Evolutionary conservation across 2,113 vertebrate species (phyloP).

Genomic region (Abramis brama): DNA sequence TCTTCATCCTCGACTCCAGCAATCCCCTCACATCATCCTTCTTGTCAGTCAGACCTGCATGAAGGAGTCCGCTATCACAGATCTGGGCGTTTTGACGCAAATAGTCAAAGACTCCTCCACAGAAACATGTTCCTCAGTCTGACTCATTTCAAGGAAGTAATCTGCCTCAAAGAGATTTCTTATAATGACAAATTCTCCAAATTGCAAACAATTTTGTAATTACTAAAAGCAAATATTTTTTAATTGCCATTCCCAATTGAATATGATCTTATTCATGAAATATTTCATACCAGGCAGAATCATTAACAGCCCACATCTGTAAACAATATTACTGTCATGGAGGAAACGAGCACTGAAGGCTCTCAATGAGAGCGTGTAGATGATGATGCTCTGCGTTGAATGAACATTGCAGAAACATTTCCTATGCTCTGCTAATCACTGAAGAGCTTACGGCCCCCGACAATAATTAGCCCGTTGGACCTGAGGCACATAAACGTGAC

Average conservation of each 20-base stretch:
- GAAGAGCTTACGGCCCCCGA: slow-evolving; percentile 34
- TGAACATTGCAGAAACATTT: slow-evolving; percentile 1
- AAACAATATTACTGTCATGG: slow-evolving; percentile 5
- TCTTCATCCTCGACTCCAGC: background rate
- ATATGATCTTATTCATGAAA: background rate
- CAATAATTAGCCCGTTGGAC: slow-evolving; percentile 51
- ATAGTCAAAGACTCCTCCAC: background rate
- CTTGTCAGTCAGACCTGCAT: slow-evolving; percentile 13
- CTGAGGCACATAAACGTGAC: slow-evolving; percentile 38
- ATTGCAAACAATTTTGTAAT: background rate
- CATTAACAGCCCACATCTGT: background rate
- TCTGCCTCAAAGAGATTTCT: background rate
- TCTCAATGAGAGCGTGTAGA: background rate
- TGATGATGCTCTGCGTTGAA: background rate
- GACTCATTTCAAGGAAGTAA: slow-evolving; percentile 6
- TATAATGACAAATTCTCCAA: background rate
- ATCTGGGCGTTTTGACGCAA: background rate
- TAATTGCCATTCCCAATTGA: background rate
- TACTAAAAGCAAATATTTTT: background rate
- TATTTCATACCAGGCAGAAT: background rate
- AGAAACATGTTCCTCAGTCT: slow-evolving; percentile 3
- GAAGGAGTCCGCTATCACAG: background rate
- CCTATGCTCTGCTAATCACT: background rate
- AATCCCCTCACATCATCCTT: background rate
- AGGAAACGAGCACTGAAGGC: background rate